Evolutionary conservation across 2,113 vertebrate species (phyloP).

Genomic region (Laterallus jamaicensis): DNA sequence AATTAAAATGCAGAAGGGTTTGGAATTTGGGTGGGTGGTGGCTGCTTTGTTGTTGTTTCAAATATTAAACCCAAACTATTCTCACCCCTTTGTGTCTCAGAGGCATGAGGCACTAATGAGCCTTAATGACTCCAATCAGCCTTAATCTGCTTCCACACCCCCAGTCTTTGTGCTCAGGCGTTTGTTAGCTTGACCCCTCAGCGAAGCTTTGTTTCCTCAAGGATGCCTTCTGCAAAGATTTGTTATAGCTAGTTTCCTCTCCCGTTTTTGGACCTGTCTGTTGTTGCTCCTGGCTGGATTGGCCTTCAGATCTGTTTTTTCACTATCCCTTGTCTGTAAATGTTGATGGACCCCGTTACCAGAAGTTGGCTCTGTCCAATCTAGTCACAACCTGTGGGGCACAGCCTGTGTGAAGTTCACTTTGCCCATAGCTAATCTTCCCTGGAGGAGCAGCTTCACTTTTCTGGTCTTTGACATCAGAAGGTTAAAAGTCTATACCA

Average conservation of each 20-base stretch:
- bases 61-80: neutral
- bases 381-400: neutral
- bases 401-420: accelerated
- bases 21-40: neutral
- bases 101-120: neutral
- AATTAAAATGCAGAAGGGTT: neutral
- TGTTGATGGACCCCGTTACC: neutral
- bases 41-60: neutral
- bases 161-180: accelerated
- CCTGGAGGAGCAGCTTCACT: neutral
- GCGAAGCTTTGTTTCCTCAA: neutral
- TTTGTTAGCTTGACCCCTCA: no score
- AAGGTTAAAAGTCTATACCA: neutral
- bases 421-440: neutral
- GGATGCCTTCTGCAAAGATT: neutral
- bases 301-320: neutral
- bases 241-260: accelerated
- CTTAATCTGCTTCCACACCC: neutral
- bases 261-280: neutral
- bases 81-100: neutral
- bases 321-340: neutral
- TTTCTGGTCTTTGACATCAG: neutral
- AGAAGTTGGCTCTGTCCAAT: neutral
- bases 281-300: neutral
- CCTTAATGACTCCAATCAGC: neutral